phyloP scores from a whole-genome alignment of 2,888 invertebrate genomes.

The Lasioglossum zephyrum region DNA sequence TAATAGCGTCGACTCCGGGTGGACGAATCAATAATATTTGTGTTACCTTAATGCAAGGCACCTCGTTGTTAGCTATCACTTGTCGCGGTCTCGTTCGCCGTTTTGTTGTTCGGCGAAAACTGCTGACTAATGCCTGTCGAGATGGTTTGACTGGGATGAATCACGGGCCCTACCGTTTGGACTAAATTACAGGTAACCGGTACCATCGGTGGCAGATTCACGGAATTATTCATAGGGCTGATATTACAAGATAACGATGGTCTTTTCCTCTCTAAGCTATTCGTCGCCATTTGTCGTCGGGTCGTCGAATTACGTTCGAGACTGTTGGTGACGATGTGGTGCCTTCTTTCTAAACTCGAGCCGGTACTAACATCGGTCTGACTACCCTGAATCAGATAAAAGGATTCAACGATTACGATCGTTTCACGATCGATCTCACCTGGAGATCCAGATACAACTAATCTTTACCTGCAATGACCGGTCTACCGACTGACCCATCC shows the following conservation, averaged over 20 bases:
- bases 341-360: slow-evolving; percentile 80
- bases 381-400: slow-evolving; percentile 69
- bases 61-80: slow-evolving; percentile 82
- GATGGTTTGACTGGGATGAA: slow-evolving; percentile 79
- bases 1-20: not conserved
- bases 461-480: slow-evolving; percentile 77
- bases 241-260: slow-evolving; percentile 77
- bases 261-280: slow-evolving; percentile 81
- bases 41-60: slow-evolving; percentile 65
- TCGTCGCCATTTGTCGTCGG: slow-evolving; percentile 81
- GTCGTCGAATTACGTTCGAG: slow-evolving; percentile 82
- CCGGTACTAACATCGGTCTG: slow-evolving; percentile 76
- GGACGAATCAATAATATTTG: not conserved
- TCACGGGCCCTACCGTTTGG: slow-evolving; percentile 80
- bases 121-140: slow-evolving; percentile 76
- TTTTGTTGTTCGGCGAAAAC: slow-evolving; percentile 74
- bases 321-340: slow-evolving; percentile 82
- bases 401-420: not conserved
- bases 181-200: slow-evolving; percentile 81
- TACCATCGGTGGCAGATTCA: slow-evolving; percentile 82
- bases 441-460: not conserved
- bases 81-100: slow-evolving; percentile 75
- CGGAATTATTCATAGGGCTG: slow-evolving; percentile 76
- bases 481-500: slow-evolving; percentile 81
- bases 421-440: not conserved